Conservation (phyloP, 2,888 invertebrate species). For the Drosophila hawaiiensis region DNA sequence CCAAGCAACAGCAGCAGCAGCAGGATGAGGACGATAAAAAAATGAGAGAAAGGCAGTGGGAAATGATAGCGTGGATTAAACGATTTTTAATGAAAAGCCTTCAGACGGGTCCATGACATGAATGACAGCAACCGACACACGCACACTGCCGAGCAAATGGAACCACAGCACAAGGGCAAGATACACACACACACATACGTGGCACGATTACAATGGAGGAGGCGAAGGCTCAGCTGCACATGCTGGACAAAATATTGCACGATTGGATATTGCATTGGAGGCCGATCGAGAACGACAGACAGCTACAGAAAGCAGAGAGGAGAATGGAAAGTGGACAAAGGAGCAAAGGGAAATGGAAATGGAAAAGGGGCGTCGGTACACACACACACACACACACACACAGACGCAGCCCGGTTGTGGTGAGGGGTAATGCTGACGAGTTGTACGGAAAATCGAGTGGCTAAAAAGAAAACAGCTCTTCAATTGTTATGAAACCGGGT, state of each 20-base stretch:
- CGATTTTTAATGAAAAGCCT: slow-evolving; percentile 83
- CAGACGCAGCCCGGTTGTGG: not conserved
- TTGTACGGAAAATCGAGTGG: slow-evolving; percentile 22
- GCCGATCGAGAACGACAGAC: slow-evolving; percentile 45
- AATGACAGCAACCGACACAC: slow-evolving; percentile 65
- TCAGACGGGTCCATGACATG: slow-evolving; percentile 73
- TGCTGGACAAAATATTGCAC: slow-evolving; percentile 64
- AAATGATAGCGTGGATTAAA: slow-evolving; percentile 82
- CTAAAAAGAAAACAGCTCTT: slow-evolving; percentile 30
- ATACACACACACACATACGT: slow-evolving; percentile 25
- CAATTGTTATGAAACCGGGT: slow-evolving; percentile 53
- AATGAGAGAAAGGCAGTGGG: slow-evolving; percentile 39
- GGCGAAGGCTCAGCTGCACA: slow-evolving; percentile 65
- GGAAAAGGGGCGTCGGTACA: slow-evolving; percentile 1
- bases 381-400: not conserved
- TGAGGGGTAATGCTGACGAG: slow-evolving; percentile 12
- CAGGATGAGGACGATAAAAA: slow-evolving; percentile 33
- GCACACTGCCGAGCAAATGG: slow-evolving; percentile 15
- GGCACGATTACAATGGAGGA: slow-evolving; percentile 44
- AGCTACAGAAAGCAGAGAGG: not conserved
- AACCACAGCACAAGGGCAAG: slow-evolving; percentile 34
- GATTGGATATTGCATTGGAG: slow-evolving; percentile 79
- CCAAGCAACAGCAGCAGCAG: slow-evolving; percentile 16
- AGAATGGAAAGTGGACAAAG: not conserved
- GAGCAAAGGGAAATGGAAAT: slow-evolving; percentile 11